Percentiles rank a stretch among this genome's conserved stretches.
phyloP scores from a whole-genome alignment of 2,888 invertebrate genomes.

The Drosophila engyochracea region DNA sequence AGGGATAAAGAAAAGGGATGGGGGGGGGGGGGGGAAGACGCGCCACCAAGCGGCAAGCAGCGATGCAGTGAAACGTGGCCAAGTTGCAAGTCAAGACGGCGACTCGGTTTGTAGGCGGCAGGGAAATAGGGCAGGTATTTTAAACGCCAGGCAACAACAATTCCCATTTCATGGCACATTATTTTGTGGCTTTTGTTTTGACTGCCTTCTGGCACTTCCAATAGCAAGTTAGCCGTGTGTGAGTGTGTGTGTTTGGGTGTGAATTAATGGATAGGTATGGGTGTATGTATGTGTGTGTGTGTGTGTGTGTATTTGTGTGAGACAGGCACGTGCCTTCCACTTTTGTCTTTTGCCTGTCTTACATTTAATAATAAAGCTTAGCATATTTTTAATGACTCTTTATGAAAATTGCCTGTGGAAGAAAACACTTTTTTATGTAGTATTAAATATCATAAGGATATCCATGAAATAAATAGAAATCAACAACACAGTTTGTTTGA shows the following conservation, averaged over 20 bases:
- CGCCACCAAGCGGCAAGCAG: conserved; percentile 36
- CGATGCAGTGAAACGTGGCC: conserved; percentile 63
- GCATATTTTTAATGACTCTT: conserved; percentile 58
- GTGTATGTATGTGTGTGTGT: not conserved
- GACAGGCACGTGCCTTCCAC: conserved; percentile 51
- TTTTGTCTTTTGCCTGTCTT: conserved; percentile 45
- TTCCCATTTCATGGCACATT: conserved; percentile 83
- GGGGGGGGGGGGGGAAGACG: not conserved
- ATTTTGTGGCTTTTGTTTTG: conserved; percentile 81
- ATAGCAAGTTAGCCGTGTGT: conserved; percentile 15
- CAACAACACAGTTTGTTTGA: not conserved
- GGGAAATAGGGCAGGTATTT: conserved; percentile 7
- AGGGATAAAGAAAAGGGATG: not conserved
- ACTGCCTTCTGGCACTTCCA: conserved; percentile 52
- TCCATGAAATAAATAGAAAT: conserved; percentile 1
- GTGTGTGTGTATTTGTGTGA: conserved; percentile 16
- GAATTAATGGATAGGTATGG: conserved; percentile 10
- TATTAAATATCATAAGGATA: conserved; percentile 9
- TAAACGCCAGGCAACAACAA: conserved; percentile 57
- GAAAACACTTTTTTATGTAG: conserved; percentile 1
- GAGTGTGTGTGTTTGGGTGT: conserved; percentile 22
- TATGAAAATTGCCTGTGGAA: conserved; percentile 46
- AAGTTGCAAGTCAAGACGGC: conserved; percentile 50
- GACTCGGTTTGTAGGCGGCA: conserved; percentile 8
- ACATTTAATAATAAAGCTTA: conserved; percentile 66